A percentile compares a stretch with the other conserved stretches of the same genome.
These are phyloP conservation scores for Metridium senile DNA, from an alignment of 92 coral and sea anemone genomes.

Conservation along the genomic window DNA sequence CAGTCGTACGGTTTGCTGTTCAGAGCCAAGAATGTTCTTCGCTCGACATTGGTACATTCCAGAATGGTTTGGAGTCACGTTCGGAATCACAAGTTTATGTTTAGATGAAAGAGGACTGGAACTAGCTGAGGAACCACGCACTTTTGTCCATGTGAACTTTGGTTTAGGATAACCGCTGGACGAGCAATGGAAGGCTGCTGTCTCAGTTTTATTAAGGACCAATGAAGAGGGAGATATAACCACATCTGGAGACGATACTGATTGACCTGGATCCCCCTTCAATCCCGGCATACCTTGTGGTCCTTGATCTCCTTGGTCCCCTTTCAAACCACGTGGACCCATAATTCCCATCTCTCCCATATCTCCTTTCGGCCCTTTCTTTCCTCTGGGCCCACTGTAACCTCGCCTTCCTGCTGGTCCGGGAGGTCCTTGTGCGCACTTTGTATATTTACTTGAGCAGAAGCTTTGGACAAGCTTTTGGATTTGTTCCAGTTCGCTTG, in stretches of 20 bases:
- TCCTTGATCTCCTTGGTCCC: constrained; percentile 23
- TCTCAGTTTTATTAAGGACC: constrained; percentile 22
- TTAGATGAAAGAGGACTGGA: background rate
- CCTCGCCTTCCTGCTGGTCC: constrained; percentile 43
- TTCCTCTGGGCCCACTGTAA: constrained; percentile 29
- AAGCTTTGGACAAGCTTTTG: background rate
- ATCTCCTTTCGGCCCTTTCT: constrained; percentile 23
- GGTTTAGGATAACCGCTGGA: constrained; percentile 32
- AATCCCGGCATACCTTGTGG: constrained; percentile 27
- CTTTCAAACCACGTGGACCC: constrained; percentile 27
- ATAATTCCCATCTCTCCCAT: constrained; percentile 23
- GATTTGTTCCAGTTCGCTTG: background rate
- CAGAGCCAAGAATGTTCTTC: constrained; percentile 48
- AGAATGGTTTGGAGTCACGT: constrained; percentile 30
- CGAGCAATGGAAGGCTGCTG: constrained; percentile 31
- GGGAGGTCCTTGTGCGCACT: constrained; percentile 36
- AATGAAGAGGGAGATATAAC: constrained; percentile 16
- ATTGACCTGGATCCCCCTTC: constrained; percentile 27
- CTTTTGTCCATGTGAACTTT: constrained; percentile 23
- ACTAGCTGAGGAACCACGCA: background rate
- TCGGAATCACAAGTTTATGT: constrained; percentile 27
- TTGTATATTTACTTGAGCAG: background rate
- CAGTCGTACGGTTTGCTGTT: constrained; percentile 5
- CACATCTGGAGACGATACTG: constrained; percentile 13
- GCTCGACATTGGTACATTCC: constrained; percentile 54